Conservation (phyloP, 1,140 invertebrate genomes). For the Choristoneura fumiferana region DNA sequence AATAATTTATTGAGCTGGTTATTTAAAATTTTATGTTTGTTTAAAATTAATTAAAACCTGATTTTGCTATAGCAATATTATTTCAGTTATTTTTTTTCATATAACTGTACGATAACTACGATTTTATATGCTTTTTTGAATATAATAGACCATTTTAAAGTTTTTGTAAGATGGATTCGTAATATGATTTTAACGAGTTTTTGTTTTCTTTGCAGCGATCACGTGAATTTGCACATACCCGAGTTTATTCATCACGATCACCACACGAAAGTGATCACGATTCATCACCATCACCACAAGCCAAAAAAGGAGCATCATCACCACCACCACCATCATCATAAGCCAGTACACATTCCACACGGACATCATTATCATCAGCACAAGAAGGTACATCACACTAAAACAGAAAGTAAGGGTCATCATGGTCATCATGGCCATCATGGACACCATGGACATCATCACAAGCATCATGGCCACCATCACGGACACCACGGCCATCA, state of each 20-base stretch:
- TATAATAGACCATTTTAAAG: too few species aligned
- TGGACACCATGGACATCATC: conserved; percentile 30
- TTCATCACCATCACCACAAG: conserved; percentile 75
- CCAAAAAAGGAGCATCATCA: conserved; percentile 73
- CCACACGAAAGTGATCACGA: conserved; percentile 79
- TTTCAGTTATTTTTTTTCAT: too few species aligned
- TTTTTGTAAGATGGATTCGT: not conserved
- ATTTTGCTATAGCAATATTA: too few species aligned
- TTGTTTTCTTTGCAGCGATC: conserved; percentile 67
- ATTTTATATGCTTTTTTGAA: too few species aligned
- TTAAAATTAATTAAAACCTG: not conserved
- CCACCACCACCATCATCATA: conserved; percentile 68
- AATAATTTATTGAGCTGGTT: too few species aligned
- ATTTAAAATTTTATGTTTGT: too few species aligned
- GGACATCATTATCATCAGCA: conserved; percentile 54
- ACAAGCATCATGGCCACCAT: conserved; percentile 42
- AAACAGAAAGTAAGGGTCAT: conserved; percentile 37
- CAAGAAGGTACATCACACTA: conserved; percentile 50
- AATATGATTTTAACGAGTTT: not conserved
- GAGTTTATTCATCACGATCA: conserved; percentile 79
- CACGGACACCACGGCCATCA: conserved; percentile 45
- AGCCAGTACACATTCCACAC: conserved; percentile 44
- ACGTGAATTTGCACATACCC: conserved; percentile 79
- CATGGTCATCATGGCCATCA: conserved; percentile 37
- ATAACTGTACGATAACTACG: too few species aligned